Percentiles rank a stretch among this genome's conserved stretches.
These are phyloP conservation scores for Semaprochilodus insignis DNA, from an alignment of 2,797 vertebrate genomes.

Conservation along the genomic window DNA sequence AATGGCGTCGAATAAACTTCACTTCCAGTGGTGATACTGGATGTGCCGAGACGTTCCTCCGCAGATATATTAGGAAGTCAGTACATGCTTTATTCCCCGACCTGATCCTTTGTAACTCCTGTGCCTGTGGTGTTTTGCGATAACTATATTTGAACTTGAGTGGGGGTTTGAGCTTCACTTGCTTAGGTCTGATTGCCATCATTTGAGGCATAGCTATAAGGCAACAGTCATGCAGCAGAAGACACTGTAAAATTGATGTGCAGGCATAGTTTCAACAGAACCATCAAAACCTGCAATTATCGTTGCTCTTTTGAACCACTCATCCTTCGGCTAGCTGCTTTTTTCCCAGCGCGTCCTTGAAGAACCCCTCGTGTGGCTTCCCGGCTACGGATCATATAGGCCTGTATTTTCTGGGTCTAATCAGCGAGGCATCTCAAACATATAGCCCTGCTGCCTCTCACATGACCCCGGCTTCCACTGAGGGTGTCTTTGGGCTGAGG, in stretches of 20 bases:
- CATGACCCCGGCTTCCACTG: slow-evolving; percentile 13
- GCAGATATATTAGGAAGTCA: too few species aligned
- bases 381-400: background rate
- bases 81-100: too few species aligned
- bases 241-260: slow-evolving; percentile 19
- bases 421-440: slow-evolving; percentile 16
- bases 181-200: too few species aligned
- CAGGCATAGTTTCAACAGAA: slow-evolving; percentile 27
- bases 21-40: too few species aligned
- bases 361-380: slow-evolving; percentile 15
- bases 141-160: too few species aligned
- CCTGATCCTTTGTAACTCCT: too few species aligned
- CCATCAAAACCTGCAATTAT: slow-evolving; percentile 22
- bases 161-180: too few species aligned
- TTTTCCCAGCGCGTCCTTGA: slow-evolving; percentile 35
- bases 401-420: background rate
- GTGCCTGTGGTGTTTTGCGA: background rate
- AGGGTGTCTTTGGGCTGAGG: slow-evolving; percentile 15
- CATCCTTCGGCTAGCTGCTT: slow-evolving; percentile 2
- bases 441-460: background rate
- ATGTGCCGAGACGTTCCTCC: too few species aligned
- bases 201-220: too few species aligned
- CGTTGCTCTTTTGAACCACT: slow-evolving; percentile 5
- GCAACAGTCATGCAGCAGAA: background rate
- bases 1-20: too few species aligned